Percentiles rank a stretch among this genome's conserved stretches.
phyloP scores from a whole-genome alignment of 2,888 invertebrate genomes.

The Philereme vetulata region DNA sequence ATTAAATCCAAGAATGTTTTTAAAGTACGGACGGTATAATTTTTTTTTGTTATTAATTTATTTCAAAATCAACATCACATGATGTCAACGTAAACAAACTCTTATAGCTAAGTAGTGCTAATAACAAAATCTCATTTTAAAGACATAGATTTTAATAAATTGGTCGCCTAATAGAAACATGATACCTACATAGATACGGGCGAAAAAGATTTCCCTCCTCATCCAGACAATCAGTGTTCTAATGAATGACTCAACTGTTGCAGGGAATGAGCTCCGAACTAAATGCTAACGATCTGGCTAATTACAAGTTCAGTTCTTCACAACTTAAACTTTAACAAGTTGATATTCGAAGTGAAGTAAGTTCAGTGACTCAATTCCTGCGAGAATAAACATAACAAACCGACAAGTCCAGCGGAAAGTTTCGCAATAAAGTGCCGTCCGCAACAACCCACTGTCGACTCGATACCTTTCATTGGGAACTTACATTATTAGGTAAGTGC shows the following conservation, averaged over 20 bases:
- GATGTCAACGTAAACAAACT: too few relatives aligned
- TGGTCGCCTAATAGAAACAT: too few relatives aligned
- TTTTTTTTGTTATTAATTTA: too few relatives aligned
- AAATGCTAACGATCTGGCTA: slow-evolving; percentile 21
- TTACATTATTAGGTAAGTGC: slow-evolving; percentile 7
- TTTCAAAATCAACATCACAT: too few relatives aligned
- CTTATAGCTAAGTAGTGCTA: too few relatives aligned
- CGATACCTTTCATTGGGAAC: neutral
- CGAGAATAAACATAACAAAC: slow-evolving; percentile 9
- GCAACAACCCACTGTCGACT: slow-evolving; percentile 6
- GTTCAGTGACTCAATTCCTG: neutral
- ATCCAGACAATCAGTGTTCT: neutral
- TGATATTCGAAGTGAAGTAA: neutral
- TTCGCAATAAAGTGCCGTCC: slow-evolving; percentile 16
- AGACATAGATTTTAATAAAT: too few relatives aligned
- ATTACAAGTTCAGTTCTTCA: slow-evolving; percentile 21
- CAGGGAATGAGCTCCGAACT: slow-evolving; percentile 6
- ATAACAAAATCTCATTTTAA: too few relatives aligned
- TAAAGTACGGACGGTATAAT: too few relatives aligned
- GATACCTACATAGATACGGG: too few relatives aligned
- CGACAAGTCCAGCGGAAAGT: slow-evolving; percentile 27
- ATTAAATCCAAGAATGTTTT: too few relatives aligned
- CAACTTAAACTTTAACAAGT: slow-evolving; percentile 3
- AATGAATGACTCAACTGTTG: slow-evolving; percentile 6
- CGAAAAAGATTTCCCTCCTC: too few relatives aligned